Base-by-base conservation (phyloP, 2,797 vertebrate genomes). In the Buceros bicornis region DNA sequence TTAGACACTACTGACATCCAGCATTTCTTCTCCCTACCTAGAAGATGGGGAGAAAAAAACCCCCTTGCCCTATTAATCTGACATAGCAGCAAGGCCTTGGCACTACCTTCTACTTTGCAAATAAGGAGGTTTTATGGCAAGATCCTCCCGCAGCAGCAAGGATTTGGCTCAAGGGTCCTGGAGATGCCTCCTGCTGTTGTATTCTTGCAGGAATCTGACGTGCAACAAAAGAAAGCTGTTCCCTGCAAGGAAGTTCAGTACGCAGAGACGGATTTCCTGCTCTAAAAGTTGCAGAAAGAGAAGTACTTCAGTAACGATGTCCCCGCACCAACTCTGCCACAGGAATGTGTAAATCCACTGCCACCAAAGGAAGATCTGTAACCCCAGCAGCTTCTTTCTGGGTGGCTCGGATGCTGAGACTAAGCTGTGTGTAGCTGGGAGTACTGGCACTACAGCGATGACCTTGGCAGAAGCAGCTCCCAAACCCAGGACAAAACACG, bases 321-420 rank as follows among this genome's bases (percentile, higher is more conserved):
- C 17, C 26, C 13, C 2, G 10, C 37, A 57, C 13, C n/a, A 65
- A n/a, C 8, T 11, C 56, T 45, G 25, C 18, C 53, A 35, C 13
- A 37, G 31, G 43, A 77, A 62, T 0, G 0, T 9, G 28, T 11
- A 64, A 65, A 48, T 12, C 56, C 50, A 58, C 40, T 0, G 0
- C 21, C 35, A 65, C 31, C 47, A 25, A 15, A 60, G 35, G 11
- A 22, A 50, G 64, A 29, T 40, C 43, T 8, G 66, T 22, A 67
- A 66, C 13, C 14, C n/a, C n/a, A 42, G 25, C 29, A 67, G 33
- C 15, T 48, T 53, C 47, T 42, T 37, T 62, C 10, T 35, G 14
- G 22, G 40, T 20, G 60, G 50, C 26, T 13, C 35, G 35, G 45
- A 33, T 54, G 42, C 21, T 62, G 62, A 33, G 37, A n/a, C 9